Evolutionary conservation across 2,888 invertebrate species (phyloP).

Genomic region (Aradus depressus): DNA sequence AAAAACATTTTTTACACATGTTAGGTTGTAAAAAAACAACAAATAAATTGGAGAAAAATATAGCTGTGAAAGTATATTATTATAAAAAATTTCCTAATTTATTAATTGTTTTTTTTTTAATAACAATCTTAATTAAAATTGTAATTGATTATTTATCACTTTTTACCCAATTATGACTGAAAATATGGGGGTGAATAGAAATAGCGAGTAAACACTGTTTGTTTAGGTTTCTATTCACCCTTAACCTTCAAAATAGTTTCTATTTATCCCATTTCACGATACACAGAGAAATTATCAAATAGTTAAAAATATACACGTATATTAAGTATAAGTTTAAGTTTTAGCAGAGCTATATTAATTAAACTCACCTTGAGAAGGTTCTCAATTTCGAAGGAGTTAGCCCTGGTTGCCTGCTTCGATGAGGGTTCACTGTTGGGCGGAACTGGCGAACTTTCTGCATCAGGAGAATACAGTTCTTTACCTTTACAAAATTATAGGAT

Average conservation of each 20-base stretch:
- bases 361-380: constrained; percentile 62
- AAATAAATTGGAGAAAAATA: neutral
- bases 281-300: neutral
- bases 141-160: too few relatives aligned
- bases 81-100: neutral
- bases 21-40: neutral
- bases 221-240: too few relatives aligned
- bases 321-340: neutral
- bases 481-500: constrained; percentile 45
- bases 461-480: constrained; percentile 63
- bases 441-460: constrained; percentile 46
- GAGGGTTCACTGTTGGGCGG: constrained; percentile 36
- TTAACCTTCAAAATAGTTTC: too few relatives aligned
- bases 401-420: constrained; percentile 60
- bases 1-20: neutral
- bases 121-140: too few relatives aligned
- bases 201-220: too few relatives aligned
- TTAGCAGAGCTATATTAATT: neutral
- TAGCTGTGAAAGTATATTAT: neutral
- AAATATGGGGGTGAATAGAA: too few relatives aligned
- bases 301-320: neutral
- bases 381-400: constrained; percentile 91
- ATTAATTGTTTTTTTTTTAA: neutral
- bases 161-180: too few relatives aligned
- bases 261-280: too few relatives aligned